Conservation (phyloP, 2,888 invertebrate genomes). For the Megaustenia siamemsis region DNA sequence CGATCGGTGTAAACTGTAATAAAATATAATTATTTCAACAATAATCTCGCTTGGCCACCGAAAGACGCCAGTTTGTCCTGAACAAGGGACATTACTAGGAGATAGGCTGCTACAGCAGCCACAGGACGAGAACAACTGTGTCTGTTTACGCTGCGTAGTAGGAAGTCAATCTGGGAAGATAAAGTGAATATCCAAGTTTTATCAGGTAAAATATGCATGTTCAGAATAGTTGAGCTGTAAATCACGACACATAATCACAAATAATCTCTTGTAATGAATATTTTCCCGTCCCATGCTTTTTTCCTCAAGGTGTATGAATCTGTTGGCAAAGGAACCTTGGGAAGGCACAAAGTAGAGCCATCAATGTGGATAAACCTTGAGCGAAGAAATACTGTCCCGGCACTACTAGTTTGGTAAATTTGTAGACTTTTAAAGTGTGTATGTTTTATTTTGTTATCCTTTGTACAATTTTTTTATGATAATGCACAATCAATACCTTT, state of each 20-base stretch:
- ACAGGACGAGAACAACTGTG: not conserved
- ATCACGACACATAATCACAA: not conserved
- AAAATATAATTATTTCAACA: too few relatives aligned
- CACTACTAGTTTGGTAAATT: not conserved
- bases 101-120: not conserved
- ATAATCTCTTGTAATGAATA: not conserved
- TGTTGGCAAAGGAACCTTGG: constrained; percentile 8
- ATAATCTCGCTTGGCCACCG: too few relatives aligned
- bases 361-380: not conserved
- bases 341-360: constrained; percentile 19
- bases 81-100: constrained; percentile 28
- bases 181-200: not conserved
- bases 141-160: not conserved
- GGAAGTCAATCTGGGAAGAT: not conserved
- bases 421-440: not conserved
- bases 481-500: too few relatives aligned
- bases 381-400: not conserved
- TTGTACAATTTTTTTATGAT: too few relatives aligned
- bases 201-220: not conserved
- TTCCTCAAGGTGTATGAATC: constrained; percentile 12
- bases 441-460: too few relatives aligned
- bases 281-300: not conserved
- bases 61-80: too few relatives aligned
- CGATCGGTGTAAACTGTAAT: too few relatives aligned
- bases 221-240: not conserved